phyloP scores from a whole-genome alignment of 2,797 vertebrate genomes.

The Melopsittacus undulatus region DNA sequence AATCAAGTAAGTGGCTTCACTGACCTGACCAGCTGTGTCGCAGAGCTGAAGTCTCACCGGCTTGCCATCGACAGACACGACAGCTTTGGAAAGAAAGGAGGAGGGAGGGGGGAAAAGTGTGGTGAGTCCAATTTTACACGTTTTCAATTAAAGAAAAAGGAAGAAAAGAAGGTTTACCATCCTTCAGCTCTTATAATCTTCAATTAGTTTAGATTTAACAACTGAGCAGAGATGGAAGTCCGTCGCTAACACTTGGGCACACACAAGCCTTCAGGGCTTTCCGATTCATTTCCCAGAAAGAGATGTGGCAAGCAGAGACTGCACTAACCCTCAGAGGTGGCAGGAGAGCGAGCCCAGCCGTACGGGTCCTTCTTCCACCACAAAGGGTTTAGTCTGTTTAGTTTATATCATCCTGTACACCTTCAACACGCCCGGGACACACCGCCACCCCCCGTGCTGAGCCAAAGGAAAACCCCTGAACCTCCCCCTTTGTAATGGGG shows the following conservation, averaged over 20 bases:
- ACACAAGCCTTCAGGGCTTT: neutral
- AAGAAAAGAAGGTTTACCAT: neutral
- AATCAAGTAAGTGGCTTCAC: conserved; percentile 46
- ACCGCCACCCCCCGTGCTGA: neutral
- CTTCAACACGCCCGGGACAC: neutral
- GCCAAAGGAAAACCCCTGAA: neutral
- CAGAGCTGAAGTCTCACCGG: conserved; percentile 92
- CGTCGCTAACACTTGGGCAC: neutral
- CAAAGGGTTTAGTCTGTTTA: neutral
- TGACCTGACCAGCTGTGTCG: conserved; percentile 96
- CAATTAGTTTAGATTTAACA: neutral
- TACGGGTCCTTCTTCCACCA: neutral
- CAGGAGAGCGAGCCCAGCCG: neutral
- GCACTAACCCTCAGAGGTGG: neutral
- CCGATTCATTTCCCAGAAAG: neutral
- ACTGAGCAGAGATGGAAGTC: neutral
- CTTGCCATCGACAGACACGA: conserved; percentile 91
- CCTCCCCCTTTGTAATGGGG: neutral
- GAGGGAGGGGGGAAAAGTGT: neutral
- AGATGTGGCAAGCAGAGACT: neutral
- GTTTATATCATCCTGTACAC: neutral
- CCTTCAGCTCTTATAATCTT: neutral
- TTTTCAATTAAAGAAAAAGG: neutral
- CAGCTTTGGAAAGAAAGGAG: conserved; percentile 69
- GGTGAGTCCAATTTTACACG: neutral